Percentiles rank a stretch among this genome's conserved stretches.
phyloP scores from a whole-genome alignment of 2,888 invertebrate species.

The Nemurella pictetii region DNA sequence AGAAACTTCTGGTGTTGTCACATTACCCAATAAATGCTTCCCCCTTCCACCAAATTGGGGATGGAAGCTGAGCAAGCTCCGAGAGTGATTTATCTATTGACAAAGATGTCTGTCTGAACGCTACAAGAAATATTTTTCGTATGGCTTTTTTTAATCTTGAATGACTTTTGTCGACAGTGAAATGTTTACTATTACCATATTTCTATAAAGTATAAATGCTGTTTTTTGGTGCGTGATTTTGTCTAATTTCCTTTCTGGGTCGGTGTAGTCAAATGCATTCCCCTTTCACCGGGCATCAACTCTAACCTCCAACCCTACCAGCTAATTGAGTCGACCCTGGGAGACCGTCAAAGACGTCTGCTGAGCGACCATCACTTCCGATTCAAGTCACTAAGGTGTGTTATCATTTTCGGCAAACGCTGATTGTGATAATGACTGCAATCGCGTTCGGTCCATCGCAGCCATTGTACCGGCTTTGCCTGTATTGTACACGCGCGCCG shows the following conservation, averaged over 20 bases:
- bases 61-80: background rate
- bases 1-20: constrained; percentile 39
- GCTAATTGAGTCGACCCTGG: background rate
- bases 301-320: background rate
- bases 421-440: background rate
- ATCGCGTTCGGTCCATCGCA: background rate
- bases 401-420: background rate
- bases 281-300: background rate
- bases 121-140: background rate
- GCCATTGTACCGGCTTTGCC: background rate
- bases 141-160: too few relatives aligned
- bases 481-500: constrained; percentile 11
- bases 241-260: too few relatives aligned
- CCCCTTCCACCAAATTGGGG: constrained; percentile 19
- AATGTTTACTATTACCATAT: background rate
- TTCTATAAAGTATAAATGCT: too few relatives aligned
- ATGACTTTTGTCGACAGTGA: background rate
- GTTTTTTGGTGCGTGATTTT: too few relatives aligned
- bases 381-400: background rate
- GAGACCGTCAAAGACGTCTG: too few relatives aligned
- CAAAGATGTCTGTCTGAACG: background rate
- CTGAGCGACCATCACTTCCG: background rate
- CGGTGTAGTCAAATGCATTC: too few relatives aligned
- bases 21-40: constrained; percentile 38
- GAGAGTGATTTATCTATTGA: constrained; percentile 27